Percentiles rank a stretch among this genome's conserved stretches.
Evolutionary conservation across 1,140 invertebrate genomes (phyloP).

Genomic region (Ooceraea biroi): DNA sequence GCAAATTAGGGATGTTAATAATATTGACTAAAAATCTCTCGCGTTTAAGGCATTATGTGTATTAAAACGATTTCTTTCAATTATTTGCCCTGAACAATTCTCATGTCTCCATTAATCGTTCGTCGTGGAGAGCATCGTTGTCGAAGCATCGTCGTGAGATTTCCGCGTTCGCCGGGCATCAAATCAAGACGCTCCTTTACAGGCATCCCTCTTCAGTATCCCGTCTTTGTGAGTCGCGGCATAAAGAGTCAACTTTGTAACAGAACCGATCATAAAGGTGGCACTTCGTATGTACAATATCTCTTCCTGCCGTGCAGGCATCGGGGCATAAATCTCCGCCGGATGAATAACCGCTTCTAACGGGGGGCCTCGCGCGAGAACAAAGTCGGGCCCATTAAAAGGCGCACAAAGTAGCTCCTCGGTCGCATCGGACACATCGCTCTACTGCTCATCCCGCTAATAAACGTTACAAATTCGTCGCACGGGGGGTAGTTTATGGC

Average conservation of each 20-base stretch:
- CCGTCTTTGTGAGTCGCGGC: slow-evolving; percentile 67
- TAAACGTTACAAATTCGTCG: slow-evolving; percentile 85
- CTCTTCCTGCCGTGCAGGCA: slow-evolving; percentile 66
- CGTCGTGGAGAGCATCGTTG: too few species aligned
- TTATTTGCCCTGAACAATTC: neutral
- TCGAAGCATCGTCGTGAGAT: slow-evolving; percentile 19
- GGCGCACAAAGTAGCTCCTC: slow-evolving; percentile 79
- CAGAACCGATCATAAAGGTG: slow-evolving; percentile 84
- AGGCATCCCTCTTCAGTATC: slow-evolving; percentile 59
- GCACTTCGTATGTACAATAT: slow-evolving; percentile 67
- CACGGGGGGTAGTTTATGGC: slow-evolving; percentile 81
- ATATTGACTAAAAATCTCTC: too few species aligned
- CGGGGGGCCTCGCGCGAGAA: slow-evolving; percentile 75
- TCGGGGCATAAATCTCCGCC: slow-evolving; percentile 77
- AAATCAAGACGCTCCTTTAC: slow-evolving; percentile 65
- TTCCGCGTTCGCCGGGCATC: slow-evolving; percentile 25
- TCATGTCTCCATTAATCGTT: slow-evolving; percentile 8
- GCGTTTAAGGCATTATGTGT: neutral
- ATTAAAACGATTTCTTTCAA: neutral
- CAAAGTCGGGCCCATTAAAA: slow-evolving; percentile 82
- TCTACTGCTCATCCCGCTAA: slow-evolving; percentile 77
- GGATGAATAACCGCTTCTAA: slow-evolving; percentile 78
- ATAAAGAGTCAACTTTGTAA: slow-evolving; percentile 83
- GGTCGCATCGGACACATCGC: slow-evolving; percentile 30
- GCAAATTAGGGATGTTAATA: neutral